Evolutionary conservation across 2,888 invertebrate species (phyloP).

Genomic region (Dorcus hopei): DNA sequence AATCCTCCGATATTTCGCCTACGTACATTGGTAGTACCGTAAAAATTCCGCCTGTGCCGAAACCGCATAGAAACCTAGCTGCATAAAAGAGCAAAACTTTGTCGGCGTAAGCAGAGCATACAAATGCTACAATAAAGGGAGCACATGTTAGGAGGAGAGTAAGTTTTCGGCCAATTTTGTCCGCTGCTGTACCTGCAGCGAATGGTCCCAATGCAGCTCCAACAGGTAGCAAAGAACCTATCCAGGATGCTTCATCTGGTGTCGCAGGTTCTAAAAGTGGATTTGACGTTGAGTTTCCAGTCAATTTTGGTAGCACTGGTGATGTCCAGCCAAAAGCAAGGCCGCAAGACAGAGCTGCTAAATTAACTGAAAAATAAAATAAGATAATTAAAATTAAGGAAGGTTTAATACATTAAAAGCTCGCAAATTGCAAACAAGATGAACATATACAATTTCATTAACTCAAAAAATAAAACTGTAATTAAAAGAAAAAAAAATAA

Average conservation of each 20-base stretch:
- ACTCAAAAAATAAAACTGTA: too few relatives aligned
- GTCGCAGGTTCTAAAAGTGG: slow-evolving; percentile 51
- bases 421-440: too few relatives aligned
- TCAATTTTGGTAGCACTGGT: slow-evolving; percentile 29
- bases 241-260: slow-evolving; percentile 64
- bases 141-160: slow-evolving; percentile 61
- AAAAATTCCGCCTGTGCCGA: slow-evolving; percentile 60
- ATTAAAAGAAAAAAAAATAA: too few relatives aligned
- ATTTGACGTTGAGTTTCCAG: slow-evolving; percentile 35
- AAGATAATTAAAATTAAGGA: too few relatives aligned
- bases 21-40: slow-evolving; percentile 79
- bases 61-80: slow-evolving; percentile 21
- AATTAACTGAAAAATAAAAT: slow-evolving; percentile 41
- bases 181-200: slow-evolving; percentile 61
- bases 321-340: slow-evolving; percentile 49
- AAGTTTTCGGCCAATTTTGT: slow-evolving; percentile 61
- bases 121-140: slow-evolving; percentile 57
- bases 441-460: too few relatives aligned
- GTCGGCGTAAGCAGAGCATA: slow-evolving; percentile 20
- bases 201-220: slow-evolving; percentile 65
- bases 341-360: slow-evolving; percentile 47
- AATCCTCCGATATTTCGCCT: slow-evolving; percentile 78
- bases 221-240: slow-evolving; percentile 66
- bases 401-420: too few relatives aligned
- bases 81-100: slow-evolving; percentile 16